Base-by-base conservation (phyloP, 2,888 invertebrate species). In the Cotesia congregata region DNA sequence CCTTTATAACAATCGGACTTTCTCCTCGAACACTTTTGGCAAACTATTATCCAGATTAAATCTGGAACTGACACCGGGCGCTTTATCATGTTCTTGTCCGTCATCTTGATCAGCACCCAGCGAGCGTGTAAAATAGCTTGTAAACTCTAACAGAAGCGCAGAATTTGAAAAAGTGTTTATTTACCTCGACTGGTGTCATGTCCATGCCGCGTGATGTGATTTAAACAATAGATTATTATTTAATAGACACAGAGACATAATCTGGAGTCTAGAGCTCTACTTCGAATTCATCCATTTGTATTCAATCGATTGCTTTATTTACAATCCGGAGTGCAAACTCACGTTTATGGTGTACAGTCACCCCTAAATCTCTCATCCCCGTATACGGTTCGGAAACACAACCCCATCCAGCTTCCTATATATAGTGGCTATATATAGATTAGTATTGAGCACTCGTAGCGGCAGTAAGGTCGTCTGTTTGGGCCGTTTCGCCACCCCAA, bases 401-500 rank as follows among this genome's bases (percentile, higher is more conserved):
- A 69, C 62, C 73, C 65, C 76, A 74, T 79, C 79, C 50, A 50
- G 50, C 12, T 50, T 50, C 50, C 50, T 30, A 30, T 30, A 50
- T 50, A 7, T 12, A 50, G 9, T 12, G 50, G 9, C 50, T 50
- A 12, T 50, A 50, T 50, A 50, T 50, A 50, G 50, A 50, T 50
- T 50, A 50, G 50, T 50, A 50, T 2, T 12, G 50, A 50, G 50
- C 3, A 50, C 50, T 50, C 7, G 50, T 50, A 50, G 50, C 50
- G 12, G 50, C 50, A 50, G 50, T 20, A 81, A 74, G 79, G 79
- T 80, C 79, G 76, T 61, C 50, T 62, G 67, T 60, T 60, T 67
- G 73, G 67, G 65, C 83, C 83, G 82, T 78, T 81, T 77, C 80
- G 80, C 83, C 80, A 78, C 83, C 85, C 83, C 84, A 81, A 86